Evolutionary conservation across 2,797 vertebrate species (phyloP).

Genomic region (Novumbra hubbsi): DNA sequence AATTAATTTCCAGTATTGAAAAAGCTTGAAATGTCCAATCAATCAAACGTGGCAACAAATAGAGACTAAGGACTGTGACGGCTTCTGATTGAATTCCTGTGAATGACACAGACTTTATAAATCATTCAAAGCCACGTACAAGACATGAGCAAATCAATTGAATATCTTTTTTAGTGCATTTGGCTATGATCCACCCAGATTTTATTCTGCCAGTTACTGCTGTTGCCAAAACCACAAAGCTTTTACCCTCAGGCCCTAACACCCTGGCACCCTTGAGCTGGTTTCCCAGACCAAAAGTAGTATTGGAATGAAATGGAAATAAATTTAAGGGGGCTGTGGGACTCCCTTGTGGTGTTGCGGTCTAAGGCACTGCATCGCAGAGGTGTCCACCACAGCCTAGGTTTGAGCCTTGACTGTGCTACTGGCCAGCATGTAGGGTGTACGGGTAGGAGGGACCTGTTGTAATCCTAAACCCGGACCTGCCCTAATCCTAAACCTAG

Average conservation of each 20-base stretch:
- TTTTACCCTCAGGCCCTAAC: background rate
- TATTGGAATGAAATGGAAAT: background rate
- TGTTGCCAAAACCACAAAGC: background rate
- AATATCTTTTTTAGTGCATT: background rate
- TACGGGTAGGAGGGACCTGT: too few species aligned
- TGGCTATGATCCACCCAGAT: background rate
- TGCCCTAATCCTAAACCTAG: too few species aligned
- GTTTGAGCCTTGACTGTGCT: too few species aligned
- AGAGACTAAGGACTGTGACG: conserved; percentile 32
- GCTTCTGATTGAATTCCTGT: background rate
- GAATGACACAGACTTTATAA: background rate
- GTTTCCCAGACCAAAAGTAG: background rate
- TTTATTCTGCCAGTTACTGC: background rate
- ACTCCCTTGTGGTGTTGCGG: too few species aligned
- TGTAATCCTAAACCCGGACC: too few species aligned
- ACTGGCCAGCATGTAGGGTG: too few species aligned
- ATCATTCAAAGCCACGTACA: background rate
- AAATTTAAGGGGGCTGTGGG: background rate
- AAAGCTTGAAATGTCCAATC: conserved; percentile 29
- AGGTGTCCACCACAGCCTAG: too few species aligned
- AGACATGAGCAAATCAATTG: background rate
- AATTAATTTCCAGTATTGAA: conserved; percentile 56
- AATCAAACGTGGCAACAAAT: conserved; percentile 42
- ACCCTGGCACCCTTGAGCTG: background rate
- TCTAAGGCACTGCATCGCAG: too few species aligned